Base-by-base conservation (phyloP, 35 echinoderm and acorn worm genomes). In the Ptychodera flava region DNA sequence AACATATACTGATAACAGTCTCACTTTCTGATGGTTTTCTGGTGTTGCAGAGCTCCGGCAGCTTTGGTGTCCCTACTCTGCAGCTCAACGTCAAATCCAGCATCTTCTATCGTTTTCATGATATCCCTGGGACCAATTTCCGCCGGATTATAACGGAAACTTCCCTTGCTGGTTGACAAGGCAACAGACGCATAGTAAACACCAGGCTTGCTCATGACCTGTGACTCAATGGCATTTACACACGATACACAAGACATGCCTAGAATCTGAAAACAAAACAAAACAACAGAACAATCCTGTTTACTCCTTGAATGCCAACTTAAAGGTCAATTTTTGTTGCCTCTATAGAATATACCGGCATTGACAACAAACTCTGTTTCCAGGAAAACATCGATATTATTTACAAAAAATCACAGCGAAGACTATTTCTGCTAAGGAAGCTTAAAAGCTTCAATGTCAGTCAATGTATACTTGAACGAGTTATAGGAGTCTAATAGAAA, bases 211-310 rank as follows among this genome's bases (percentile, higher is more conserved):
- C 81, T 77, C 16, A 83, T 85, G 10, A 88, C 82, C 0, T 90
- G 16, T 16, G 36, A 82, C 80, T 99, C 96, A 82, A 99, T 94
- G 37, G 90, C 86, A 16, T 78, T 86, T 6, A 99, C 93, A 86
- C 96, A 99, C 15, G 90, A 92, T 10, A 93, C 78, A 92, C 96
- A 99, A 1, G 82, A 86, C 96, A 99, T 99, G 1, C 96, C 93
- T 28, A 35, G 81, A 31, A 99, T 99, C 96, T 99, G 80, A 33
- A 38, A 31, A 83, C 29, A 30, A 84, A 80, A 83, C 29, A 81
- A 28, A 34, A 35, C 29, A 82, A 87, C 33, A 0, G 33, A 16
- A 36, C 28, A 16, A 78, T 85, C n/a, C n/a, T n/a, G n/a, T n/a
- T 77, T 77, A 77, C n/a, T 77, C n/a, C 75, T 15, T 77, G 15